A percentile compares a stretch with the other conserved stretches of the same genome.
Conservation (phyloP, 2,888 invertebrate species). For the Ichneumon xanthorius region DNA sequence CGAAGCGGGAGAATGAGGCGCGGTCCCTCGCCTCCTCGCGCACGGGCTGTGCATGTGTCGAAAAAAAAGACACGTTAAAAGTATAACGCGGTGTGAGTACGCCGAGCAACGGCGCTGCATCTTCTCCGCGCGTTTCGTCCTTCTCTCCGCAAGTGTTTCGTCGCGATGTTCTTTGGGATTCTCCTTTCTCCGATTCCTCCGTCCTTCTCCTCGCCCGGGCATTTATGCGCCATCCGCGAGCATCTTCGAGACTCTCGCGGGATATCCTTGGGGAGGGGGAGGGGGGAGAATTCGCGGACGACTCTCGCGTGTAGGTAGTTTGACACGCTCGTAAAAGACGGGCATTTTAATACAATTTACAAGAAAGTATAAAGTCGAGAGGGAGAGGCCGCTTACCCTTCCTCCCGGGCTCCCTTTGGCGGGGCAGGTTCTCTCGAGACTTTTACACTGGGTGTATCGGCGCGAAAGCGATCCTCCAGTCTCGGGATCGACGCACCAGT, state of each 20-base stretch:
- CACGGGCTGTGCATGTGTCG: too few species aligned
- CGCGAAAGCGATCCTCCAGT: conserved; percentile 18
- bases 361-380: conserved; percentile 82
- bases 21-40: too few species aligned
- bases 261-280: neutral
- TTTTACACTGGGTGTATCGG: conserved; percentile 45
- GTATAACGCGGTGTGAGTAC: conserved; percentile 47
- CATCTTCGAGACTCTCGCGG: conserved; percentile 28
- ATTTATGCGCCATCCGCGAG: conserved; percentile 50
- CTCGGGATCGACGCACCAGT: neutral
- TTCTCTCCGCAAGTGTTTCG: conserved; percentile 33
- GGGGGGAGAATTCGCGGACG: conserved; percentile 14
- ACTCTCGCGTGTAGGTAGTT: conserved; percentile 80
- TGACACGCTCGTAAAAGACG: conserved; percentile 84
- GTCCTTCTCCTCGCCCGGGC: conserved; percentile 30
- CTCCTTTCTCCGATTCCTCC: conserved; percentile 38
- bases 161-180: conserved; percentile 8
- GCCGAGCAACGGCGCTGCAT: conserved; percentile 32
- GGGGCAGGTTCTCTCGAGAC: conserved; percentile 19
- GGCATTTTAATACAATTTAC: conserved; percentile 85
- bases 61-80: conserved; percentile 40
- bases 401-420: conserved; percentile 7
- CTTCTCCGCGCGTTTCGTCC: conserved; percentile 28
- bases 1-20: too few species aligned
- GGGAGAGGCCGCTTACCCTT: conserved; percentile 40